These are phyloP conservation scores for Helarctos malayanus DNA, from an alignment of 2,797 vertebrate species.

Conservation along the genomic window DNA sequence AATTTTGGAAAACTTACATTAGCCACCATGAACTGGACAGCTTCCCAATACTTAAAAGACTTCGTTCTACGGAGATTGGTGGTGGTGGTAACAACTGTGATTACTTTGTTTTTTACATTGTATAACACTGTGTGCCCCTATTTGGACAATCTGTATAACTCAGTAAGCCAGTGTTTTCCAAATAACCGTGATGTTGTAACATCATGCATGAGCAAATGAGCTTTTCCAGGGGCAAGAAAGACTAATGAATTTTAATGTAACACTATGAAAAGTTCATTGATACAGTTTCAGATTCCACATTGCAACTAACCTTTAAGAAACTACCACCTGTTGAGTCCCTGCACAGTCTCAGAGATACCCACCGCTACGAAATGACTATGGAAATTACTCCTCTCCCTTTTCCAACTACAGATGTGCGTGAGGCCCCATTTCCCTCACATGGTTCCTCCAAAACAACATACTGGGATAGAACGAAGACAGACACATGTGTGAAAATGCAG, in stretches of 20 bases:
- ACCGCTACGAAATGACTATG: no score
- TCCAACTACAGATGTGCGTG: background rate
- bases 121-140: background rate
- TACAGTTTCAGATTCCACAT: conserved; percentile 50
- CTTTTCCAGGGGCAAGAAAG: background rate
- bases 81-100: background rate
- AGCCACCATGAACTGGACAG: background rate
- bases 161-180: background rate
- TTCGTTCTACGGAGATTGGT: background rate
- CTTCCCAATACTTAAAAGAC: background rate
- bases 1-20: background rate
- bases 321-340: background rate
- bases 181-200: background rate
- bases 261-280: background rate
- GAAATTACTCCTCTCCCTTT: background rate
- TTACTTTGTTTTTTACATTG: background rate
- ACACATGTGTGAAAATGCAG: background rate
- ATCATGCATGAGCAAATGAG: background rate
- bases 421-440: background rate
- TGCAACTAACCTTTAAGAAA: conserved; percentile 42
- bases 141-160: background rate
- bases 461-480: background rate
- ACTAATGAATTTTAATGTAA: background rate
- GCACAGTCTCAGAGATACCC: background rate
- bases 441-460: background rate